Conservation (phyloP, 2,888 invertebrate genomes). For the Meteorus cinctellus region DNA sequence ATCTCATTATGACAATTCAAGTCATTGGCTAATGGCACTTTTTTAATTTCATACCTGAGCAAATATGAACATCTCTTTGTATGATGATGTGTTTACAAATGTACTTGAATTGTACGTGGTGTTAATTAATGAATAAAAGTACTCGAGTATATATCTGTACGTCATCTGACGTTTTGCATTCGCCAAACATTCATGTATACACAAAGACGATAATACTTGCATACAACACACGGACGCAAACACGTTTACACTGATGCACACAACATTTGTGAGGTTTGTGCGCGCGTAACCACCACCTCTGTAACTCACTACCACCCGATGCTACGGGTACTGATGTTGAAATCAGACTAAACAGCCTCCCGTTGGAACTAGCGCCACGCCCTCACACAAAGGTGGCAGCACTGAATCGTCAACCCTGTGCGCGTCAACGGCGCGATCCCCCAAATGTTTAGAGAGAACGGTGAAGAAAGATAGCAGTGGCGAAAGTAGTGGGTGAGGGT, state of each 20-base stretch:
- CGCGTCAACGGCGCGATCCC: not conserved
- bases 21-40: not conserved
- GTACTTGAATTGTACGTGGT: not conserved
- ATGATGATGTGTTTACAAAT: not conserved
- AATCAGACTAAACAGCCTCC: constrained; percentile 61
- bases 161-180: constrained; percentile 35
- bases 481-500: not conserved
- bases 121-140: not conserved
- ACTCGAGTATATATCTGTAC: not conserved
- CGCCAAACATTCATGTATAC: constrained; percentile 42
- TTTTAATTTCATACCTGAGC: not conserved
- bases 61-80: not conserved
- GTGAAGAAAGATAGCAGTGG: not conserved
- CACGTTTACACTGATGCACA: constrained; percentile 31
- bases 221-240: constrained; percentile 9
- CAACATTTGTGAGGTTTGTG: constrained; percentile 37
- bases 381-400: constrained; percentile 64
- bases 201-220: constrained; percentile 24
- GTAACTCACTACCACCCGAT: constrained; percentile 46
- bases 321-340: constrained; percentile 63
- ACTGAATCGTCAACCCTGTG: constrained; percentile 41
- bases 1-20: constrained; percentile 53
- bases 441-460: constrained; percentile 4
- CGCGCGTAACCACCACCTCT: constrained; percentile 37
- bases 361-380: constrained; percentile 67